Evolutionary conservation across 2,888 invertebrate species (phyloP).

Genomic region (Scrobipalpa atriplicella): DNA sequence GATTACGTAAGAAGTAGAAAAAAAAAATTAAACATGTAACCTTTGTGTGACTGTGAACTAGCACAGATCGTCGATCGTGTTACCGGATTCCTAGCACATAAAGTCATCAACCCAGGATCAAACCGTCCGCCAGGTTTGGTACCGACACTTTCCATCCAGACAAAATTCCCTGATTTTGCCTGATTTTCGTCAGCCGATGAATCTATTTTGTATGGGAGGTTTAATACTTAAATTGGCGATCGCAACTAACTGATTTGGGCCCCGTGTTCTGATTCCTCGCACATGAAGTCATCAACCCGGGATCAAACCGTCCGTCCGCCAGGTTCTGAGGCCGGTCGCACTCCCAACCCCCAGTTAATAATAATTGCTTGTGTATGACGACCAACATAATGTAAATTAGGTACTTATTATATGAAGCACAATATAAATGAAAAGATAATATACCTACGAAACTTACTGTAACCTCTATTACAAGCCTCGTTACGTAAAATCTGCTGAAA

Average conservation of each 20-base stretch:
- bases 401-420: no score
- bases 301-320: constrained; percentile 40
- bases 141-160: no score
- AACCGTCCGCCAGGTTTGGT: constrained; percentile 37
- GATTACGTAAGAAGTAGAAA: no score
- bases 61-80: not conserved
- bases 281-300: constrained; percentile 42
- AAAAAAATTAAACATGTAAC: no score
- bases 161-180: no score
- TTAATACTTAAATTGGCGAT: no score
- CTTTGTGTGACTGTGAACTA: not conserved
- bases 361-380: constrained; percentile 6
- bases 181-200: no score
- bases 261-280: constrained; percentile 35
- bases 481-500: constrained; percentile 1
- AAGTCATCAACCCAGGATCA: constrained; percentile 42
- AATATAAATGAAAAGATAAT: no score
- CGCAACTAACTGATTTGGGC: no score
- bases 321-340: constrained; percentile 30
- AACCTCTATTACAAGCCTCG: not conserved
- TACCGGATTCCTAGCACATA: constrained; percentile 40
- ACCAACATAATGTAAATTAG: not conserved
- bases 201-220: no score
- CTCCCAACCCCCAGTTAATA: constrained; percentile 7
- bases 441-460: not conserved